Evolutionary conservation across 2,797 vertebrate species (phyloP), one percentile per base, ranked within the genome.

Genomic region (Babyrousa celebensis): DNA sequence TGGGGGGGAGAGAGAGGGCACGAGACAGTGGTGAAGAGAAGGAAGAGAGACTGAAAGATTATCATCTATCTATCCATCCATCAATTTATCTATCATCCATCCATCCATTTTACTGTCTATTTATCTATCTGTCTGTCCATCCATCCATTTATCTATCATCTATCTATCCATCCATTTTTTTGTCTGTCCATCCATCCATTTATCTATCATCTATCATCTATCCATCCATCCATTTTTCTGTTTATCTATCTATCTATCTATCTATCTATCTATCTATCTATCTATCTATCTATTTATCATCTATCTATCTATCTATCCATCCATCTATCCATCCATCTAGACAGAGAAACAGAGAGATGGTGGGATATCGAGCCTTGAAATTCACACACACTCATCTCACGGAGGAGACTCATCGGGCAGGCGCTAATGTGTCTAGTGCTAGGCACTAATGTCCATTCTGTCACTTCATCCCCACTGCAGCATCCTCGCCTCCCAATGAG

Each of bases 391-490:
- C 17, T 1, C 1, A 1, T 17, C 17, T 74, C 58, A 6, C 7
- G 12, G 18, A 36, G 15, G 56, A 79, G 48, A 40, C 52, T 18
- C 36, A 0, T 10, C 0, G 6, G 0, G 0, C 60, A 29, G 68
- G 36, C 68, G 3, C 36, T 36, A 36, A 36, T 36, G 36, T 68
- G 36, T 60, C 62, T 62, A 1, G 40, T 1, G 70, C 78, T 6
- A 48, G 58, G 52, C 5, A 1, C 78, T 14, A 12, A 65, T 21
- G n/a, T 56, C 65, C 11, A 0, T 5, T 12, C 79, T 67, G 80
- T 10, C 58, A 6, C 48, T 67, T 54, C 11, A 12, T 54, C 40
- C 29, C 67, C 10, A 23, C 14, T 0, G 6, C 29, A 83, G n/a
- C 40, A 16, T 3, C 48, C 56, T 74, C 23, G 10, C 32, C 79